These are phyloP conservation scores for Psophia crepitans DNA, from an alignment of 2,113 vertebrate genomes.

Conservation along the genomic window DNA sequence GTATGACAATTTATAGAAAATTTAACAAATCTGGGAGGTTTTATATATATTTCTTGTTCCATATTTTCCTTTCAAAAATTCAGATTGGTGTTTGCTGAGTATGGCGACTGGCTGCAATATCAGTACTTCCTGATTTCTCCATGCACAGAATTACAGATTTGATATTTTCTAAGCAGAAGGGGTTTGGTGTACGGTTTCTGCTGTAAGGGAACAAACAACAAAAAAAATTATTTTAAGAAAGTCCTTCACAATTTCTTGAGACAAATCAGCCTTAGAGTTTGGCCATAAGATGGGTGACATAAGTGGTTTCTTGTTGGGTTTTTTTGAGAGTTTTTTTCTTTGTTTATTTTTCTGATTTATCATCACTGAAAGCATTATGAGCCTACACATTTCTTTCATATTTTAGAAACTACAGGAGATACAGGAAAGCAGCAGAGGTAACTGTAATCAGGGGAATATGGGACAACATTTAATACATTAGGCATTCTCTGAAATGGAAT, in stretches of 20 bases:
- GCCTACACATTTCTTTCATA: neutral
- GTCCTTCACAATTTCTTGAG: neutral
- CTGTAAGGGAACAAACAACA: neutral
- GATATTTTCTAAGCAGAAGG: neutral
- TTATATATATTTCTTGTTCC: neutral
- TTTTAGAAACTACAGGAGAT: neutral
- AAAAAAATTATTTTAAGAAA: neutral
- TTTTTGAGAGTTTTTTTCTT: fast-evolving
- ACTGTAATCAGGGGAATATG: neutral
- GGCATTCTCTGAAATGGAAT: neutral
- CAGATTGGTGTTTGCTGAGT: neutral
- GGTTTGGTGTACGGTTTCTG: neutral
- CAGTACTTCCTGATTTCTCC: neutral
- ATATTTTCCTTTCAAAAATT: neutral
- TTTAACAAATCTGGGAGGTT: neutral
- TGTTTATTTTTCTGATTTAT: neutral
- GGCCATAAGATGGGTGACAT: neutral
- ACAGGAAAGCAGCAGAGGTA: neutral
- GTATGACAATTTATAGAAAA: neutral
- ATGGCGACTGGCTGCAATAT: neutral
- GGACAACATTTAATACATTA: neutral
- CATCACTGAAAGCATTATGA: neutral
- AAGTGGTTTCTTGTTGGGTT: neutral
- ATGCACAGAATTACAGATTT: neutral
- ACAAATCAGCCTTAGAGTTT: neutral